These are phyloP conservation scores for Oreonectes daqikongensis DNA, from an alignment of 2,797 vertebrate species.

Conservation along the genomic window DNA sequence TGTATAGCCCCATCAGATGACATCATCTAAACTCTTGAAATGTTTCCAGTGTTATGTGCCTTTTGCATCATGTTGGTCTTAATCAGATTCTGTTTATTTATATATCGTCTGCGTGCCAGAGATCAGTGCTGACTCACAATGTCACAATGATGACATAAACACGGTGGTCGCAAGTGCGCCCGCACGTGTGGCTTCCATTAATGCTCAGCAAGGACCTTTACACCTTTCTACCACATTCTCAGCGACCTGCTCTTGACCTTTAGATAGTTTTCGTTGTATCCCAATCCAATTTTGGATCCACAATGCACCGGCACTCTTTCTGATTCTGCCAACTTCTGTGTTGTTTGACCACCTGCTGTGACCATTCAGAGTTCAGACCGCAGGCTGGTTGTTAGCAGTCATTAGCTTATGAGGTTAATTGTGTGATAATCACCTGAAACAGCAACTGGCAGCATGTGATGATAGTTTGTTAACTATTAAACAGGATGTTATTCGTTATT, in stretches of 20 bases:
- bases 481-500: background rate
- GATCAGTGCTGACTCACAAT: background rate
- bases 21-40: no score
- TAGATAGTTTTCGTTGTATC: constrained; percentile 67
- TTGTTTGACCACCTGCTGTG: constrained; percentile 59
- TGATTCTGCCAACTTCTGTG: constrained; percentile 48
- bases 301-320: background rate
- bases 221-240: constrained; percentile 19
- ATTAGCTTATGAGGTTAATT: constrained; percentile 2
- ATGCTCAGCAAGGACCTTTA: constrained; percentile 13
- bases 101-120: background rate
- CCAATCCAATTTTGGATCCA: constrained; percentile 53
- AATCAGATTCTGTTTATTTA: constrained; percentile 3
- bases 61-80: constrained; percentile 15
- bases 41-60: no score
- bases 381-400: constrained; percentile 23
- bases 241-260: constrained; percentile 52
- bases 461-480: constrained; percentile 5
- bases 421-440: constrained; percentile 9
- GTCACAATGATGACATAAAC: constrained; percentile 4
- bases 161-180: background rate
- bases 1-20: no score
- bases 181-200: background rate
- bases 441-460: constrained; percentile 16
- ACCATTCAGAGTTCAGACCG: constrained; percentile 46